phyloP scores from a whole-genome alignment of 1,140 invertebrate species.

The Pinna nobilis region DNA sequence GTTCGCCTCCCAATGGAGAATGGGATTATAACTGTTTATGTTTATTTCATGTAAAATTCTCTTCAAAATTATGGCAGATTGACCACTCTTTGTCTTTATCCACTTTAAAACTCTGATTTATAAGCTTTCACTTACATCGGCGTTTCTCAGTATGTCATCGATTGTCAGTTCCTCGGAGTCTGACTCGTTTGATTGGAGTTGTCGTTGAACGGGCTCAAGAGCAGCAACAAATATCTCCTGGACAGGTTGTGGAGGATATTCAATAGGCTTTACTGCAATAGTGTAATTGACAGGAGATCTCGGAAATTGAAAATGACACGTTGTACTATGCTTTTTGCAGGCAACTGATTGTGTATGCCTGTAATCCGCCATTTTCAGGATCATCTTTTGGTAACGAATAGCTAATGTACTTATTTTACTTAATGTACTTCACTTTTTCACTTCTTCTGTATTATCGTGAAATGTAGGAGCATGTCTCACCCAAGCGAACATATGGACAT shows the following conservation, averaged over 20 bases:
- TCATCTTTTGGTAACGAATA: not conserved
- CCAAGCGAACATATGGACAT: conserved; percentile 1
- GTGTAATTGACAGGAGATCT: conserved; percentile 2
- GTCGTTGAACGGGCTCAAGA: not conserved
- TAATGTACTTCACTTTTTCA: not conserved
- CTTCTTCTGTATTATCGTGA: conserved; percentile 1
- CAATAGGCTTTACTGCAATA: not conserved
- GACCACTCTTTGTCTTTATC: conserved; percentile 12
- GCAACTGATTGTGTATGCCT: not conserved
- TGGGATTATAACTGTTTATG: conserved; percentile 24
- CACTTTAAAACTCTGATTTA: conserved; percentile 21
- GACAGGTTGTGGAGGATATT: not conserved
- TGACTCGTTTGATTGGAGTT: not conserved
- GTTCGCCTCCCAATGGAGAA: conserved; percentile 38
- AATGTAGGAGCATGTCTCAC: conserved; percentile 14
- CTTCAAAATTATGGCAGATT: conserved; percentile 25
- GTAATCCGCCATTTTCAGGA: not conserved
- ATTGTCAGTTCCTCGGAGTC: not conserved
- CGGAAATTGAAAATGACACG: conserved; percentile 18
- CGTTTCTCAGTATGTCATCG: not conserved
- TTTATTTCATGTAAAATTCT: conserved; percentile 6
- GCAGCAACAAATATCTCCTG: not conserved
- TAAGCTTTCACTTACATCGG: not conserved
- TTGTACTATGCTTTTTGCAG: conserved; percentile 10
- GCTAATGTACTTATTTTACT: conserved; percentile 1